Evolutionary conservation across 2,113 vertebrate genomes (phyloP), one percentile per base, ranked within the genome.

Genomic region (Microcebus lehilahytsara): DNA sequence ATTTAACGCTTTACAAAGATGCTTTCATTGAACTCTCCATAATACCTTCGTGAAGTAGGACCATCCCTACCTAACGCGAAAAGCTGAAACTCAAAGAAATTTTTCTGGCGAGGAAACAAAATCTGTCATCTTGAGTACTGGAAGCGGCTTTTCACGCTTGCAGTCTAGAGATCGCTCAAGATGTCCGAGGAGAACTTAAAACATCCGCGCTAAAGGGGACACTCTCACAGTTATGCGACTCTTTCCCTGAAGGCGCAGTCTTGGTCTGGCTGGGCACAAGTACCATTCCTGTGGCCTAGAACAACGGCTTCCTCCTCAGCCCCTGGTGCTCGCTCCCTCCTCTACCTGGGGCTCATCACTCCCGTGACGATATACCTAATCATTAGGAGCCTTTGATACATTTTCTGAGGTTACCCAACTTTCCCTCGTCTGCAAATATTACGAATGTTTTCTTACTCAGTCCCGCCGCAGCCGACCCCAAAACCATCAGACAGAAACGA

Each of bases 401-500:
- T 10, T 49, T 91, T 58, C 10, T 6, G 19, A 9, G 20, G 17
- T 56, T 51, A 5, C 40, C 27, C 17, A 37, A 56, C 4, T 58
- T 34, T 9, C 34, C 23, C 2, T 25, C 19, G 12, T 32, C 32
- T 2, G 22, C n/a, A 85, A n/a, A 19, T 23, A 53, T 51, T 77
- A n/a, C 9, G 20, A 95, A 74, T 34, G 67, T 16, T 19, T 64
- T 40, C 93, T 92, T 51, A 94, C 93, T 83, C 16, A 13, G 23
- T 40, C 3, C 27, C 0, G 40, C 23, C 14, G 11, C 77, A 25
- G 72, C 2, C 0, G 0, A 78, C 60, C 5, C 2, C 19, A 3
- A 67, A 10, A 46, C 5, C 60, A 66, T 12, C 3, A 17, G 10
- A 85, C 42, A 23, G 0, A 17, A 83, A 27, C 0, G 1, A 16